Evolutionary conservation across 2,888 invertebrate genomes (phyloP), one percentile per base, ranked within the genome.

Genomic region (Caenorhabditis uteleia): DNA sequence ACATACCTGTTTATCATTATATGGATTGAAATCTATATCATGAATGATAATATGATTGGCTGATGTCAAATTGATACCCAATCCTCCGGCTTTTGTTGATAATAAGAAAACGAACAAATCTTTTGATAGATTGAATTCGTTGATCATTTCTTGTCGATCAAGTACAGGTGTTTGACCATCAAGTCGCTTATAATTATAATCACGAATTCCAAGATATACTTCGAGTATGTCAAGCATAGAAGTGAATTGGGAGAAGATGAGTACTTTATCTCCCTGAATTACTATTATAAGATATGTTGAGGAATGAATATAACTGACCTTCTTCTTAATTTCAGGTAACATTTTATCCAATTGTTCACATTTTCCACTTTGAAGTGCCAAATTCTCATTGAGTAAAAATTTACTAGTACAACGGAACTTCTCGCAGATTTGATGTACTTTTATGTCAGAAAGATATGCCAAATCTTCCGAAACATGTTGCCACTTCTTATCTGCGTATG

Each of bases 11-110:
- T 94, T 95, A 84, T 97, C 95, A 84, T 95, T 95, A 85, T 95
- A 95, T 0, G 95, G 95, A 86, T 97, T 97, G 84, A 93, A 95
- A 87, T 97, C 97, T 47, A 95, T 92, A 83, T 97, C 97, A 84
- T 97, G 95, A 70, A 97, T 90, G 77, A 94, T 90, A 74, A 95
- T 95, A 12, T 91, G 91, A 86, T 95, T 94, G 0, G 97, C 95
- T 0, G 92, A 89, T 0, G 93, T 93, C 69, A 94, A 88, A 87
- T 94, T 94, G 81, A 94, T 93, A 53, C 94, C 94, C 47, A 94
- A 87, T n/a, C 95, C 97, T 29, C 95, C 95, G 1, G 95, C 95
- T 83, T 89, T 72, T 16, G 79, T 79, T 5, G 77, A 77, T 6
- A 79, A 51, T 25, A 78, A 54, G 53, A 79, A 79, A 12, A 79